A percentile compares a stretch with the other conserved stretches of the same genome.
Evolutionary conservation across 92 coral and sea anemone species (phyloP).

Genomic region (Umimayanthus chanpuru): DNA sequence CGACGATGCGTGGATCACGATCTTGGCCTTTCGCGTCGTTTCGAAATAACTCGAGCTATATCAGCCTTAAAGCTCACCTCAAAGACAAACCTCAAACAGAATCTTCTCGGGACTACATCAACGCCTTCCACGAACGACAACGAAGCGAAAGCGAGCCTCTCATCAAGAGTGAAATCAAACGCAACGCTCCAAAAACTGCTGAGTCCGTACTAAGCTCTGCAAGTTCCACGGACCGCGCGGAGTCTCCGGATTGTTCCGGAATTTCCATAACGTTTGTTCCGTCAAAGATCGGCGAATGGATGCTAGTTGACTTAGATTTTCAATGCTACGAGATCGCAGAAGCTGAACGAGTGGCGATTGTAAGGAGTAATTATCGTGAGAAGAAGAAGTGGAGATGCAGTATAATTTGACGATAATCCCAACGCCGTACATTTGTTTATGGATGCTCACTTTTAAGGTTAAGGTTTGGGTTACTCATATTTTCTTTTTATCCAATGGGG

Average conservation of each 20-base stretch:
- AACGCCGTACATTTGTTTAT: no score
- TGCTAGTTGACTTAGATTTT: constrained; percentile 19
- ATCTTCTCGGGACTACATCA: neutral
- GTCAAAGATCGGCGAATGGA: constrained; percentile 30
- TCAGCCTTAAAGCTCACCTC: neutral
- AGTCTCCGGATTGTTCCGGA: constrained; percentile 33
- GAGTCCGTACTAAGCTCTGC: neutral
- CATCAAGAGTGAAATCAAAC: neutral
- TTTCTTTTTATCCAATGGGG: no score
- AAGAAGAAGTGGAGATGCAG: constrained; percentile 9
- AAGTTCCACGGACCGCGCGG: neutral
- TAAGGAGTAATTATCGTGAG: constrained; percentile 7
- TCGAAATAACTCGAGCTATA: constrained; percentile 6
- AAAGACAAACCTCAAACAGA: neutral
- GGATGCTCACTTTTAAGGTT: no score
- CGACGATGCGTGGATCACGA: neutral
- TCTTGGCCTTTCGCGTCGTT: constrained; percentile 2
- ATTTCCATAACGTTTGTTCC: constrained; percentile 26
- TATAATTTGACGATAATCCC: neutral
- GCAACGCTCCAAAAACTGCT: neutral
- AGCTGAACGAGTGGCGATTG: constrained; percentile 40
- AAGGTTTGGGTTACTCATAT: no score
- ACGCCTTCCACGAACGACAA: neutral
- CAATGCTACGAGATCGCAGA: constrained; percentile 31
- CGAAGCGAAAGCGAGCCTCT: constrained; percentile 23